Evolutionary conservation across 2,888 invertebrate species (phyloP).

Genomic region (Leptopterna dolabrata): DNA sequence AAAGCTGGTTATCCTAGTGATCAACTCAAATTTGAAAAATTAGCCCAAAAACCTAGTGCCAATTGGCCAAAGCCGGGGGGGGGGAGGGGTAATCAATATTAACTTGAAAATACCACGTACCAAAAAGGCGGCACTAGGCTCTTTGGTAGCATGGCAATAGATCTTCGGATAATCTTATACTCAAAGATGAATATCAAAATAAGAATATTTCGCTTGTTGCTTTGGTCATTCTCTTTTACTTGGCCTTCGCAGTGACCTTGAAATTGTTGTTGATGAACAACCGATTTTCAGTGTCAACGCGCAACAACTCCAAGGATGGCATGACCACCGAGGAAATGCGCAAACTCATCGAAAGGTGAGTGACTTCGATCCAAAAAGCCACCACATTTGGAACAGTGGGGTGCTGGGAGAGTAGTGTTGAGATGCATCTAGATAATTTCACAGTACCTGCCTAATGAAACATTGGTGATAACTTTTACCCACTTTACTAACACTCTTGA

Average conservation of each 20-base stretch:
- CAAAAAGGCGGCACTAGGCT: too few species aligned
- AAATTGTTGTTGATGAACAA: conserved; percentile 19
- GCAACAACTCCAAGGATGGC: conserved; percentile 85
- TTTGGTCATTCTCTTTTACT: background rate
- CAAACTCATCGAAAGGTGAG: conserved; percentile 97
- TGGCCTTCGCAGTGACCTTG: background rate
- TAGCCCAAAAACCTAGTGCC: too few species aligned
- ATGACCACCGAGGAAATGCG: conserved; percentile 96
- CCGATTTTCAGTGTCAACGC: conserved; percentile 74
- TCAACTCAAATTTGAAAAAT: too few species aligned
- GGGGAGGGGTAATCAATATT: too few species aligned
- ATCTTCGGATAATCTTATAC: too few species aligned
- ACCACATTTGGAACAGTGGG: background rate
- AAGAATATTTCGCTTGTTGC: background rate
- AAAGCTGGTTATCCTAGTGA: too few species aligned
- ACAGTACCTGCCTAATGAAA: background rate
- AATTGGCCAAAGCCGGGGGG: too few species aligned
- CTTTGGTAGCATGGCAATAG: too few species aligned
- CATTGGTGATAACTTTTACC: background rate
- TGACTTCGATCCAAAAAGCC: conserved; percentile 65
- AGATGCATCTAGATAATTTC: background rate
- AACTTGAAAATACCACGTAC: too few species aligned
- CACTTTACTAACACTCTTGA: background rate
- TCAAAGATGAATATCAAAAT: too few species aligned
- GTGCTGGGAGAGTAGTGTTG: conserved; percentile 29